phyloP scores from a whole-genome alignment of 2,113 vertebrate genomes.

The Notiomystis cincta region DNA sequence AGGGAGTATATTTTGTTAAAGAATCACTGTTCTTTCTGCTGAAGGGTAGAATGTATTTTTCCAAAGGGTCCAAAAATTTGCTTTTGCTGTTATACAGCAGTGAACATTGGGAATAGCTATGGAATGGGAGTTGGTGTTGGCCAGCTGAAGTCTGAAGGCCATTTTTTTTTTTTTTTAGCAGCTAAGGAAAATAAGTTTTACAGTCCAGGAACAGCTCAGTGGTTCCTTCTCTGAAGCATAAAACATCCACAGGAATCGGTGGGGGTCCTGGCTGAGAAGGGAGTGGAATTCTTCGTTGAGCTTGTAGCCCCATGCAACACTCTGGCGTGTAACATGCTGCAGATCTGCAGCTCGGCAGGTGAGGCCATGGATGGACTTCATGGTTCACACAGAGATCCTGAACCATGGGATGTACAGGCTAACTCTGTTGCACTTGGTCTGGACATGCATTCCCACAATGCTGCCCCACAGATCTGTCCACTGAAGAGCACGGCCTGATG shows the following conservation, averaged over 20 bases:
- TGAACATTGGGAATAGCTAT: not conserved
- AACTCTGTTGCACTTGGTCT: not conserved
- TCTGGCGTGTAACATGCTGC: accelerated
- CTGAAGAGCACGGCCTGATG: not conserved
- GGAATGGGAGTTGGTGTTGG: not conserved
- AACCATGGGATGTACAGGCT: not conserved
- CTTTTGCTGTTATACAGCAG: not conserved
- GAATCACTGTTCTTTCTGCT: conserved; percentile 1
- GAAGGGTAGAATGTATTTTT: conserved; percentile 4
- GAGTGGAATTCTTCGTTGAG: not conserved
- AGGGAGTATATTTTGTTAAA: not conserved
- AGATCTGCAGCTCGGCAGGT: accelerated
- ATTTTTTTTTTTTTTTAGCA: not conserved
- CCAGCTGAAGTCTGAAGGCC: not conserved
- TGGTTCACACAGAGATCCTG: not conserved
- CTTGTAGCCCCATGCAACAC: not conserved
- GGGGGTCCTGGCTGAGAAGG: conserved; percentile 2
- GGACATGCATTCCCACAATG: not conserved
- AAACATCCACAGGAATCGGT: conserved; percentile 12
- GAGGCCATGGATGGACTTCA: not conserved
- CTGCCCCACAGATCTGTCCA: not conserved
- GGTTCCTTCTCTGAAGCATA: conserved; percentile 18
- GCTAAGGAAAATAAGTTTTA: conserved; percentile 42
- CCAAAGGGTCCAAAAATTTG: not conserved
- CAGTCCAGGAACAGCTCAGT: conserved; percentile 16